Percentiles rank a stretch among this genome's conserved stretches.
phyloP scores from a whole-genome alignment of 2,113 vertebrate species.

The Dipodomys spectabilis region DNA sequence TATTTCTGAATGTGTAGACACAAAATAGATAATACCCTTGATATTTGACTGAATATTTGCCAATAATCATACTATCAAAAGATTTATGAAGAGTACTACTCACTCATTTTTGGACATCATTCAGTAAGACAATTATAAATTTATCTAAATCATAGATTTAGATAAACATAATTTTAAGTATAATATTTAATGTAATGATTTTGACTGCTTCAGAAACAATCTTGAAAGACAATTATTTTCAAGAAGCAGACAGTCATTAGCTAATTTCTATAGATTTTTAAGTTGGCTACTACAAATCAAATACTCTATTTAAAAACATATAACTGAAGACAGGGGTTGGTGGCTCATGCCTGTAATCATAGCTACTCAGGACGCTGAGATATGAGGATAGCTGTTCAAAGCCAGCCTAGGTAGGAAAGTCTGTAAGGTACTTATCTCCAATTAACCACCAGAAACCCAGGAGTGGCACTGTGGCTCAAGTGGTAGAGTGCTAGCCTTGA shows the following conservation, averaged over 20 bases:
- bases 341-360: too few relatives aligned
- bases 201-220: neutral
- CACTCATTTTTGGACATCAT: neutral
- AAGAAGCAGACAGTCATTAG: too few relatives aligned
- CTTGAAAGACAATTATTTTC: neutral
- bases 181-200: neutral
- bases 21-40: neutral
- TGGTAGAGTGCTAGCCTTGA: too few relatives aligned
- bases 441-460: too few relatives aligned
- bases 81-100: neutral
- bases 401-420: too few relatives aligned
- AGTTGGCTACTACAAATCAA: neutral
- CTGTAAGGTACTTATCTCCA: too few relatives aligned
- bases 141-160: neutral
- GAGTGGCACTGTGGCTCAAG: too few relatives aligned
- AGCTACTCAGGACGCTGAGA: too few relatives aligned
- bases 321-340: too few relatives aligned
- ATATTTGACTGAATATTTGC: neutral
- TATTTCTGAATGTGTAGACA: neutral
- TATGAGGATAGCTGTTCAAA: too few relatives aligned
- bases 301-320: neutral
- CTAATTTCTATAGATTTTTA: neutral
- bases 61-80: neutral
- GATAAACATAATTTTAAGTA: neutral
- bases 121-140: neutral